Evolutionary conservation across 2,888 invertebrate genomes (phyloP), one percentile per base, ranked within the genome.

Genomic region (Cerceris ruficornis): DNA sequence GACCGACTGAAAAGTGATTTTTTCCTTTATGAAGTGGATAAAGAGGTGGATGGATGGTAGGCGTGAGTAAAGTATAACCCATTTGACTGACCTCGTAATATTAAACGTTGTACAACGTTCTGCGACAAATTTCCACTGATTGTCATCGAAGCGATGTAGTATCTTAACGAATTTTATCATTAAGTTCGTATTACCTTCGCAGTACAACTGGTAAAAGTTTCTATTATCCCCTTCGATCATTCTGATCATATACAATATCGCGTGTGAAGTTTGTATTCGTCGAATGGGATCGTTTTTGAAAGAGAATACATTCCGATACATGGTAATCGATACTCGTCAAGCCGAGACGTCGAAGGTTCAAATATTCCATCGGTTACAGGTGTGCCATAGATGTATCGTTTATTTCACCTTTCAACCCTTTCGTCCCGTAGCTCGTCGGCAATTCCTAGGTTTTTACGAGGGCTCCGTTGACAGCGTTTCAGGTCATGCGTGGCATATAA

Each of bases 401-500:
- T 80, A 74, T 73, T 71, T 67, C 73, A 66, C 71, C 65, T 50
- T 59, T 72, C 61, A 66, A 69, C 75, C 79, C 76, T 68, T 75
- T 71, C 55, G 39, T 62, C 43, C 57, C 61, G n/a, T 60, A 58
- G 73, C 67, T 71, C 73, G 75, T 70, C 75, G 75, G 69, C 73
- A 73, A 80, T 15, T 55, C 55, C 9, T 17, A 64, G 77, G 59
- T 54, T 78, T 81, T 70, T 55, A 68, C 73, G 50, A 76, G 80
- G 83, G 84, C 69, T 66, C 39, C 39, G 55, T 39, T 57, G 66
- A 71, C 67, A 50, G 57, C 75, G 78, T 71, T 82, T 88, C 88
- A 71, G 80, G 86, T 87, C 86, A 87, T 90, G 88, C 87, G 86
- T 87, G 83, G 86, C 88, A 84, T 91, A 91, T 90, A 91, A 91